Percentiles rank a stretch among this genome's conserved stretches.
phyloP scores from a whole-genome alignment of 1,140 invertebrate species.

The Solen grandis region DNA sequence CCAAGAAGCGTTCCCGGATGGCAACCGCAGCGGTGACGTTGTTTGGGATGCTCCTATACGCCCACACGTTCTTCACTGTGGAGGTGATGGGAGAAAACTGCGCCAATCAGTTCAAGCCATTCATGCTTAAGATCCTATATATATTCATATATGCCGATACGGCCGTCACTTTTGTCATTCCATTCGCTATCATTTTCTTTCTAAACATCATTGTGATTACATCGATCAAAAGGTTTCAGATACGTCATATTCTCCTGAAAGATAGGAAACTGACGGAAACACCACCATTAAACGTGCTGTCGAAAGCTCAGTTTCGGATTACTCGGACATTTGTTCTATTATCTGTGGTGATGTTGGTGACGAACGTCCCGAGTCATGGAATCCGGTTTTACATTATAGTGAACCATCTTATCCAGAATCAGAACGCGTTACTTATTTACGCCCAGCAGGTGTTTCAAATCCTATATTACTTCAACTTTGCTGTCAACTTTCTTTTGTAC shows the following conservation, averaged over 20 bases:
- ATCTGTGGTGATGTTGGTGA: slow-evolving; percentile 88
- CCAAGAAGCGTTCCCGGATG: slow-evolving; percentile 60
- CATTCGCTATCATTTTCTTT: slow-evolving; percentile 82
- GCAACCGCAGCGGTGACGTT: slow-evolving; percentile 48
- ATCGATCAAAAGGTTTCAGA: slow-evolving; percentile 59
- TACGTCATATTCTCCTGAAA: slow-evolving; percentile 52
- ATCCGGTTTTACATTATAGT: slow-evolving; percentile 66
- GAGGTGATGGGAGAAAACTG: slow-evolving; percentile 38
- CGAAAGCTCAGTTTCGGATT: slow-evolving; percentile 81
- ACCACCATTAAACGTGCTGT: slow-evolving; percentile 13
- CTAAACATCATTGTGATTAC: slow-evolving; percentile 84
- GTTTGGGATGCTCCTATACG: slow-evolving; percentile 59
- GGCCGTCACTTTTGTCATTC: slow-evolving; percentile 82
- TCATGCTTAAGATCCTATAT: slow-evolving; percentile 76
- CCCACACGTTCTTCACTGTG: slow-evolving; percentile 63
- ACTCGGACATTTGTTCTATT: slow-evolving; percentile 91
- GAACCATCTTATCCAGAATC: not conserved
- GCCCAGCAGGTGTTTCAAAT: slow-evolving; percentile 82
- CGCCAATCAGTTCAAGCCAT: slow-evolving; percentile 32
- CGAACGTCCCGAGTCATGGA: slow-evolving; percentile 86
- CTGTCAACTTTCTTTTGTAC: slow-evolving; percentile 92
- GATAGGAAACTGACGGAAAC: not conserved
- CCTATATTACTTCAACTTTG: slow-evolving; percentile 90
- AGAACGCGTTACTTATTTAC: not conserved
- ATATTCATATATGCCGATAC: slow-evolving; percentile 83